These are phyloP conservation scores for Pseudomugil gertrudae DNA, from an alignment of 2,797 vertebrate genomes.

Conservation along the genomic window DNA sequence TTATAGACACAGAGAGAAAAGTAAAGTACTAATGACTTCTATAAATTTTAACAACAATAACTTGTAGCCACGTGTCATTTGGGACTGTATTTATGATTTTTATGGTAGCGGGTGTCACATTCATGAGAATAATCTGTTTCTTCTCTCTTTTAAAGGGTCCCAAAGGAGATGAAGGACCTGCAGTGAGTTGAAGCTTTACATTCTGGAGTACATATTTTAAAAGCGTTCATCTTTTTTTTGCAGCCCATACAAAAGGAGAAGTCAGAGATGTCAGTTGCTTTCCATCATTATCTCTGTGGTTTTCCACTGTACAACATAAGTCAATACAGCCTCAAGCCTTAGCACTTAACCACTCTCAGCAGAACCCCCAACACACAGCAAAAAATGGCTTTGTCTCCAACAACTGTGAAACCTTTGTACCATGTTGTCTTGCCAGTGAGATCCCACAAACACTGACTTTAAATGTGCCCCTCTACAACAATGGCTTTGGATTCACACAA, in stretches of 20 bases:
- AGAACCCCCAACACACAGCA: constrained; percentile 51
- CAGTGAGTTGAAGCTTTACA: constrained; percentile 83
- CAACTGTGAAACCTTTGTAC: constrained; percentile 62
- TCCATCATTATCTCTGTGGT: constrained; percentile 56
- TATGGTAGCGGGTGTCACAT: constrained; percentile 42
- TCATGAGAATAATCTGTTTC: constrained; percentile 60
- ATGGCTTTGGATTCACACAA: constrained; percentile 33
- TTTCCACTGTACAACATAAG: constrained; percentile 44
- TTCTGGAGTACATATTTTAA: constrained; percentile 46
- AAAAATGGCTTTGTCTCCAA: constrained; percentile 56
- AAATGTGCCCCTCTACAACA: constrained; percentile 25
- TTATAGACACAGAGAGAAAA: constrained; percentile 42
- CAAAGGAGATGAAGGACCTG: constrained; percentile 91
- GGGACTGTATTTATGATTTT: constrained; percentile 48
- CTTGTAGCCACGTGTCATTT: constrained; percentile 48
- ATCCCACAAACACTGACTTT: constrained; percentile 61
- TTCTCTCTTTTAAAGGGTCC: constrained; percentile 84
- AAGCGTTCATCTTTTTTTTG: constrained; percentile 49
- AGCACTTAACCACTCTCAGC: constrained; percentile 64
- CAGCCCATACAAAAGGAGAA: constrained; percentile 31
- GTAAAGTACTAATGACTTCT: constrained; percentile 32
- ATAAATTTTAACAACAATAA: constrained; percentile 47
- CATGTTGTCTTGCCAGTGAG: constrained; percentile 64
- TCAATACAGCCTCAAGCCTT: constrained; percentile 64
- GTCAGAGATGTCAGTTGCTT: constrained; percentile 45